Evolutionary conservation across 2,113 vertebrate species (phyloP), one percentile per base, ranked within the genome.

Genomic region (Lophius piscatorius): DNA sequence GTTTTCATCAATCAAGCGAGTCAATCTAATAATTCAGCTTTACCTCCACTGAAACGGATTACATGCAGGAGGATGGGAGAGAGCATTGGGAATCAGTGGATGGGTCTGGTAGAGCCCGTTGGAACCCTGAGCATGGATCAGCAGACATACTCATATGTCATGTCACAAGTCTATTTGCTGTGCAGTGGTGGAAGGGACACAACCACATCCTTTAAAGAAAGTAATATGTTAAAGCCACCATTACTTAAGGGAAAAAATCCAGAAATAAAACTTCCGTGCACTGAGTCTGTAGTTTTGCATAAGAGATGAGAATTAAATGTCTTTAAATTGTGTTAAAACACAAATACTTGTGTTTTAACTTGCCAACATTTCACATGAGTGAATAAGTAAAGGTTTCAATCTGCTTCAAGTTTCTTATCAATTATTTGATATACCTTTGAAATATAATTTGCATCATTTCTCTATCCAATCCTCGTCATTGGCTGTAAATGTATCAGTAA

Each of bases 91-190:
- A 82, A 82, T 83, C 79, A 62, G 50, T 3, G 35, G 64, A 63
- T 70, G 70, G 63, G 54, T 63, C 65, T 63, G 17, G 1, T 48
- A 39, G 2, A 60, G 69, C 64, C 62, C 5, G 28, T 52, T 71
- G 69, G 65, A 64, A 62, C 66, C 48, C 29, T 1, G 58, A 66
- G 47, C 78, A 81, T 33, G 78, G 74, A 67, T 74, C 71, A 70
- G 65, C 61, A 70, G 74, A 64, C 78, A 84, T 80, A 69, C 78
- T 65, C 70, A 82, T 82, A 78, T 76, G 85, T 82, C 83, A 83
- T 64, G 78, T 74, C 73, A 78, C 14, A 1, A 60, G 68, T 82
- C 78, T 80, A 76, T 85, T 85, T 80, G 78, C 60, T 68, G 69
- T 74, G 77, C 75, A 51, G 63, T 2, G 39, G 42, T 51, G 52